Evolutionary conservation across 2,113 vertebrate genomes (phyloP).

Genomic region (Smithornis capensis): DNA sequence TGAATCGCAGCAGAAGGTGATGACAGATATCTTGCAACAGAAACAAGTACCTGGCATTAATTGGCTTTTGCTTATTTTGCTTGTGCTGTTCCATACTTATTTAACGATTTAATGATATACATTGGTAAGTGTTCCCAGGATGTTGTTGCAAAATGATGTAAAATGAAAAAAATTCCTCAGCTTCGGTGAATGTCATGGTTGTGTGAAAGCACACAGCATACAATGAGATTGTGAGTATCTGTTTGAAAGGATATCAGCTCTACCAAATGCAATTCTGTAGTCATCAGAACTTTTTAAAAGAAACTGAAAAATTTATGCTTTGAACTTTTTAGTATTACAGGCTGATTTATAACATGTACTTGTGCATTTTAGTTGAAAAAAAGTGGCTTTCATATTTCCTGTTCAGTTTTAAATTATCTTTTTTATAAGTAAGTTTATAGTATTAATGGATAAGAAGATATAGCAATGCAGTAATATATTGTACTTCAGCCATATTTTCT

Average conservation of each 20-base stretch:
- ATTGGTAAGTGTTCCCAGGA: background rate
- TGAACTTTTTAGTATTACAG: background rate
- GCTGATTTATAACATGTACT: background rate
- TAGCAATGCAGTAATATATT: background rate
- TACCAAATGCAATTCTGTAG: background rate
- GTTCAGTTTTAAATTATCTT: background rate
- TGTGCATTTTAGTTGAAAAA: background rate
- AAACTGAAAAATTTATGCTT: background rate
- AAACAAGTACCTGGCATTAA: background rate
- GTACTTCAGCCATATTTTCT: background rate
- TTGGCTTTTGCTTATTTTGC: background rate
- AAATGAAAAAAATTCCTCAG: background rate
- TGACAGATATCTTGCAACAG: background rate
- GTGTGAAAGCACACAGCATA: background rate
- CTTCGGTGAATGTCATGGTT: background rate
- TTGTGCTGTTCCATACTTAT: background rate
- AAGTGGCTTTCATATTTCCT: background rate
- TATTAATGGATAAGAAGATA: background rate
- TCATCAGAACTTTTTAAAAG: background rate
- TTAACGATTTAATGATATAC: background rate
- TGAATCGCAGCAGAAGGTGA: background rate
- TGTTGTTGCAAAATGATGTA: background rate
- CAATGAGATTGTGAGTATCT: background rate
- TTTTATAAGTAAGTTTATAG: background rate
- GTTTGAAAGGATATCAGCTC: background rate